Evolutionary conservation across 2,888 invertebrate species (phyloP).

Genomic region (Branchipolynoe longqiensis): DNA sequence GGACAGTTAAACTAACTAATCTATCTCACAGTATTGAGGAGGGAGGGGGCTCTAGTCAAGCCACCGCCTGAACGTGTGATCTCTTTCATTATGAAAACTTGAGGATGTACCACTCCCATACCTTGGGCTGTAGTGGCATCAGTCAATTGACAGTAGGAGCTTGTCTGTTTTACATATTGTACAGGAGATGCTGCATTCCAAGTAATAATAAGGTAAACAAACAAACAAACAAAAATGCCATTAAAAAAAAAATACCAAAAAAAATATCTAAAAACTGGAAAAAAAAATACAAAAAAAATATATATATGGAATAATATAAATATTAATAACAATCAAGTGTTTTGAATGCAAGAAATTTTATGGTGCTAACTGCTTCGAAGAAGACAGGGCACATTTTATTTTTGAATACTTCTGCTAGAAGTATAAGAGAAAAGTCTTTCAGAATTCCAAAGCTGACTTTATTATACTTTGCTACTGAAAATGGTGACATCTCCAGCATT

Average conservation of each 20-base stretch:
- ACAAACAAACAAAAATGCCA: too few species aligned
- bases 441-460: conserved; percentile 66
- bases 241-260: conserved; percentile 24
- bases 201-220: conserved; percentile 55
- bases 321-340: conserved; percentile 58
- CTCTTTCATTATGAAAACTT: conserved; percentile 57
- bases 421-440: conserved; percentile 62
- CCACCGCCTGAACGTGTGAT: conserved; percentile 58
- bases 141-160: conserved; percentile 56
- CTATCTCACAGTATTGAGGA: conserved; percentile 59
- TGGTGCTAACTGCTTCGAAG: conserved; percentile 66
- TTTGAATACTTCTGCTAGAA: conserved; percentile 62
- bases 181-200: conserved; percentile 63
- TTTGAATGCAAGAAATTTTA: conserved; percentile 61
- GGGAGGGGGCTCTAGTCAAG: conserved; percentile 55
- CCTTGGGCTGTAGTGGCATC: conserved; percentile 56
- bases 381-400: conserved; percentile 65
- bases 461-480: conserved; percentile 64
- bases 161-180: conserved; percentile 60
- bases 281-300: conserved; percentile 33
- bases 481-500: conserved; percentile 64
- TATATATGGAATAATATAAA: conserved; percentile 56
- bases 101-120: conserved; percentile 58
- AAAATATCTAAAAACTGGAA: conserved; percentile 50
- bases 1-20: conserved; percentile 57